Percentiles rank a stretch among this genome's conserved stretches.
phyloP scores from a whole-genome alignment of 1,140 invertebrate genomes.

The Archivesica marissinica region DNA sequence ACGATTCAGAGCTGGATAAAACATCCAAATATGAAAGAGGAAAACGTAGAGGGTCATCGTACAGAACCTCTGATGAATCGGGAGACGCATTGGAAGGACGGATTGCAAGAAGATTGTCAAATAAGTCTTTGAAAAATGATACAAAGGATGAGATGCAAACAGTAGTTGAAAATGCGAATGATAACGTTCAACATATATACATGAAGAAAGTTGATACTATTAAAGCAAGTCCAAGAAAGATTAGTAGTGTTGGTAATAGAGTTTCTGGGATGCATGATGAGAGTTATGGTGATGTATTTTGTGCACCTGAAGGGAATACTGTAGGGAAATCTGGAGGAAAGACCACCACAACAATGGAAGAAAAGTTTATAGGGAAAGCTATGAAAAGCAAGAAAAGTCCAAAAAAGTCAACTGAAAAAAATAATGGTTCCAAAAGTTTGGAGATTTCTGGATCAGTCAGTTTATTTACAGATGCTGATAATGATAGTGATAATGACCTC shows the following conservation, averaged over 20 bases:
- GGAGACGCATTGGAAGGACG: not conserved
- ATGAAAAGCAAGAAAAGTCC: slow-evolving; percentile 11
- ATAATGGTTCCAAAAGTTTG: not conserved
- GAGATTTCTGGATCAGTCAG: not conserved
- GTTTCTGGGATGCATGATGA: slow-evolving; percentile 16
- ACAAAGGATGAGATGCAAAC: no score
- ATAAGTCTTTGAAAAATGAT: not conserved
- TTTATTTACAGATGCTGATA: not conserved
- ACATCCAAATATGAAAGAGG: not conserved
- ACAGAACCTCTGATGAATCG: not conserved
- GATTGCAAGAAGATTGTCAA: not conserved
- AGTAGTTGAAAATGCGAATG: no score
- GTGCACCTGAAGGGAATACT: not conserved
- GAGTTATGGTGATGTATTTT: slow-evolving; percentile 35
- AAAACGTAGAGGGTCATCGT: not conserved
- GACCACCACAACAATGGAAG: not conserved
- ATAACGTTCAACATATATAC: no score
- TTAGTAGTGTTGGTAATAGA: not conserved
- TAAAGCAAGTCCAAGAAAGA: not conserved
- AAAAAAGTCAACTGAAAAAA: not conserved
- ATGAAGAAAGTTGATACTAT: not conserved
- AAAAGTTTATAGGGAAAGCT: slow-evolving; percentile 41
- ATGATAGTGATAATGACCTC: not conserved
- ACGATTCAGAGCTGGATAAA: not conserved
- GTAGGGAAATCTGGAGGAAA: not conserved